Base-by-base conservation (phyloP, 2,888 invertebrate species). In the Acanthosoma haemorrhoidale region DNA sequence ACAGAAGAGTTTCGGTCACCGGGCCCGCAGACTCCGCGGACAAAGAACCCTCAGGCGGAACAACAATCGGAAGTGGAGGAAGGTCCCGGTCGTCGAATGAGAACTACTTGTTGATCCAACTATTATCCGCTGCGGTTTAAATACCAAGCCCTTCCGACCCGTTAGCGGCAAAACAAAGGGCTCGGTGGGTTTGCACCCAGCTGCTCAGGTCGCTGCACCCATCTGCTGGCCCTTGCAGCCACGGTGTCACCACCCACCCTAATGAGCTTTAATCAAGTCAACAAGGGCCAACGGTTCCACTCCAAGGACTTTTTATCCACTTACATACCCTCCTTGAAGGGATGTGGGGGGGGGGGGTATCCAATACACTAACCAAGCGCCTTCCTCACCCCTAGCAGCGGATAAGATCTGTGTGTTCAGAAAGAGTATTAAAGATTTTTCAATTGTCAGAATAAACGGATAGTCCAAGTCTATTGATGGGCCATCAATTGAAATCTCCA, bases 241-340 rank as follows among this genome's bases (percentile, higher is more conserved):
- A n/a, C n/a, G n/a, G 25, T 64, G 64, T 64, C 64, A 64, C 64
- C 64, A 64, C 64, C 64, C 41, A 64, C 64, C 38, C 41, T 64
- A 64, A 64, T 64, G 64, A 64, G 39, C 36, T 29, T 38, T 64
- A 38, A 64, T 64, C 51, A 25, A 51, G 51, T 51, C 51, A 51
- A 51, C 51, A 51, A n/a, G n/a, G n/a, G n/a, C n/a, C n/a, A n/a
- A n/a, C n/a, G n/a, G n/a, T 51, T 51, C 51, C 51, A 51, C 51
- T 51, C n/a, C 29, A 51, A 5, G 51, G 25, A 21, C 51, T 51
- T 51, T 51, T 51, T 51, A 51, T 51, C 51, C 51, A 51, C 51
- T 51, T 51, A 51, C 51, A 21, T 51, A 51, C 21, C 51, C 25
- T 51, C 51, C 51, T 51, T 25, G 51, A 3, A 51, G 51, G 29